Conservation (phyloP, 2,888 invertebrate species). For the Stomorhina lunata region DNA sequence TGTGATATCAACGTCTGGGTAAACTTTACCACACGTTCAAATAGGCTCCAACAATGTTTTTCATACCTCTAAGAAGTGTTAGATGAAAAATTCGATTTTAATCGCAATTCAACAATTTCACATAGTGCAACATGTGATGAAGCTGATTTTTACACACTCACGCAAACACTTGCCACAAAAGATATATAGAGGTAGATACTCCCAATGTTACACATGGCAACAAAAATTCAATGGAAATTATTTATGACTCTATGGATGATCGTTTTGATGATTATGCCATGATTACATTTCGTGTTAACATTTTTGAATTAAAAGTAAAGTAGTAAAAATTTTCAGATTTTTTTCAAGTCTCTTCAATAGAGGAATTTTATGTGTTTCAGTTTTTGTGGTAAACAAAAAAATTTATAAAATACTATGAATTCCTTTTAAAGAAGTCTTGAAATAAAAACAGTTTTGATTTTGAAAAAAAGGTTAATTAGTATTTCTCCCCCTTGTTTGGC, state of each 20-base stretch:
- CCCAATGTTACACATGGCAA: background rate
- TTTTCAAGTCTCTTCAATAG: constrained; percentile 7
- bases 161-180: background rate
- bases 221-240: constrained; percentile 32
- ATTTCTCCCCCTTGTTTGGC: constrained; percentile 8
- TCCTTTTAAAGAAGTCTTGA: constrained; percentile 32
- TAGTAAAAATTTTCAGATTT: constrained; percentile 33
- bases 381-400: background rate
- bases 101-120: constrained; percentile 50
- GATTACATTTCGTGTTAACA: constrained; percentile 59
- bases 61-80: constrained; percentile 11
- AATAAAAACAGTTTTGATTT: constrained; percentile 26
- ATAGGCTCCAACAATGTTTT: background rate
- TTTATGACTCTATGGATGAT: constrained; percentile 49
- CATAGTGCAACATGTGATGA: constrained; percentile 27
- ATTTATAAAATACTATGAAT: constrained; percentile 12
- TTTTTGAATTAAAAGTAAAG: constrained; percentile 50
- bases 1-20: no score
- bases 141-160: background rate
- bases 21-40: no score
- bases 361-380: background rate
- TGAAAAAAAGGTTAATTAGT: constrained; percentile 61
- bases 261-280: constrained; percentile 33
- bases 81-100: constrained; percentile 58
- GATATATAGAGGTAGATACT: background rate